Evolutionary conservation across 2,113 vertebrate species (phyloP).

Genomic region (Tupaia chinensis): DNA sequence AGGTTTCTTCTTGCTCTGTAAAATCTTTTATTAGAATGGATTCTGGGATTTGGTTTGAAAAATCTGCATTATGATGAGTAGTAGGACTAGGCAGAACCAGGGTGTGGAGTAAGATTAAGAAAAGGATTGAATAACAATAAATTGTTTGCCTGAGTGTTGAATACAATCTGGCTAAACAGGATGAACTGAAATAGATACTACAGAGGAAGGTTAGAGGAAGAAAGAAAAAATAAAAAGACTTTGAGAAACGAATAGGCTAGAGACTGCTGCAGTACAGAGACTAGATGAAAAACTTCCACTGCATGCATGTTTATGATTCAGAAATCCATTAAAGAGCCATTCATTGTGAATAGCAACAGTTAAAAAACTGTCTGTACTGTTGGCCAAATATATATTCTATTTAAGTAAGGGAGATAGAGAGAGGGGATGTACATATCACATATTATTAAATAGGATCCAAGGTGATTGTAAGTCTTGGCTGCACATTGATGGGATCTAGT

Average conservation of each 20-base stretch:
- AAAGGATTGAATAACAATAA: constrained; percentile 89
- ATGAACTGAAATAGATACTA: constrained; percentile 93
- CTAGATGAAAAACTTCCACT: constrained; percentile 61
- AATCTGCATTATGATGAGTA: constrained; percentile 67
- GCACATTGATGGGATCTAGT: constrained; percentile 62
- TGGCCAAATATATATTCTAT: constrained; percentile 14
- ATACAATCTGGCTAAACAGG: constrained; percentile 88
- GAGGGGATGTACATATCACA: constrained; percentile 47
- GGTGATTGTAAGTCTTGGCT: constrained; percentile 64
- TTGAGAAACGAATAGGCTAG: constrained; percentile 77
- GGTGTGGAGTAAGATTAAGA: constrained; percentile 81
- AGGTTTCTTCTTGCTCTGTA: constrained; percentile 30
- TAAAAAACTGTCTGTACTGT: constrained; percentile 8
- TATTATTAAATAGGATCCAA: constrained; percentile 62
- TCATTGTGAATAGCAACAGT: constrained; percentile 56
- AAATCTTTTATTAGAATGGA: constrained; percentile 28
- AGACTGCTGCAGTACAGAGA: constrained; percentile 48
- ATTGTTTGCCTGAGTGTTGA: constrained; percentile 91
- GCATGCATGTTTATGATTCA: constrained; percentile 61
- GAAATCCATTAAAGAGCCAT: constrained; percentile 72
- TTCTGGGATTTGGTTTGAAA: constrained; percentile 38
- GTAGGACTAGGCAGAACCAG: constrained; percentile 85
- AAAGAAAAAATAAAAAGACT: constrained; percentile 73
- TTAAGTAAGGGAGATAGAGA: constrained; percentile 21
- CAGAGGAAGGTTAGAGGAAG: constrained; percentile 76